These are phyloP conservation scores for Gryllus bimaculatus DNA, from an alignment of 1,140 invertebrate species.

Conservation along the genomic window DNA sequence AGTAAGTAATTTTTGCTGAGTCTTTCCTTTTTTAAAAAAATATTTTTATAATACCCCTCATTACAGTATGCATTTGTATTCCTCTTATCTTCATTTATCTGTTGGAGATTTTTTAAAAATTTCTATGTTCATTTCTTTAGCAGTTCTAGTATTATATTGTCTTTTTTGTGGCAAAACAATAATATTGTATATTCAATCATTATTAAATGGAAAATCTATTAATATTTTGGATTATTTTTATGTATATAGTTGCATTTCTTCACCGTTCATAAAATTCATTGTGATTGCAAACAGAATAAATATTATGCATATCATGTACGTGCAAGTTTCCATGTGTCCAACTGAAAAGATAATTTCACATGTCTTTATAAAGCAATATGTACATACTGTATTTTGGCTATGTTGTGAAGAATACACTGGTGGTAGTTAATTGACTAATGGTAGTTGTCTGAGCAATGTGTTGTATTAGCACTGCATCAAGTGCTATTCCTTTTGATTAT, in stretches of 20 bases:
- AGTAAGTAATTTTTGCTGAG: too few species aligned
- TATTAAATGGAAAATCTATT: too few species aligned
- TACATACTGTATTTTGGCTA: not conserved
- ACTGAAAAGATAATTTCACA: not conserved
- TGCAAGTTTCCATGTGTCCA: not conserved
- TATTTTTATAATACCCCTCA: too few species aligned
- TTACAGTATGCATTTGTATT: too few species aligned
- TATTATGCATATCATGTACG: conserved; percentile 1
- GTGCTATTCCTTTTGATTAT: too few species aligned
- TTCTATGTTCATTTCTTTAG: too few species aligned
- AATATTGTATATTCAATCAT: too few species aligned
- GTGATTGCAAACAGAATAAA: not conserved
- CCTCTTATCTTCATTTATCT: too few species aligned
- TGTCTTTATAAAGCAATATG: conserved; percentile 1
- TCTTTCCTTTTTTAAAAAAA: too few species aligned
- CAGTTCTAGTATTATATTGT: too few species aligned
- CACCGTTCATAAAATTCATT: not conserved
- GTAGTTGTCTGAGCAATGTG: not conserved
- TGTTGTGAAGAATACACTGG: not conserved
- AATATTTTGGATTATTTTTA: not conserved
- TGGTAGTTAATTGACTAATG: not conserved
- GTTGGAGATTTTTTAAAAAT: too few species aligned
- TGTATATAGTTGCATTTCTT: not conserved
- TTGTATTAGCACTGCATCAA: not conserved
- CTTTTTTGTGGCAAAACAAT: too few species aligned